Evolutionary conservation across 1,140 invertebrate genomes (phyloP), one percentile per base, ranked within the genome.

Genomic region (Matsumurasca onukii): DNA sequence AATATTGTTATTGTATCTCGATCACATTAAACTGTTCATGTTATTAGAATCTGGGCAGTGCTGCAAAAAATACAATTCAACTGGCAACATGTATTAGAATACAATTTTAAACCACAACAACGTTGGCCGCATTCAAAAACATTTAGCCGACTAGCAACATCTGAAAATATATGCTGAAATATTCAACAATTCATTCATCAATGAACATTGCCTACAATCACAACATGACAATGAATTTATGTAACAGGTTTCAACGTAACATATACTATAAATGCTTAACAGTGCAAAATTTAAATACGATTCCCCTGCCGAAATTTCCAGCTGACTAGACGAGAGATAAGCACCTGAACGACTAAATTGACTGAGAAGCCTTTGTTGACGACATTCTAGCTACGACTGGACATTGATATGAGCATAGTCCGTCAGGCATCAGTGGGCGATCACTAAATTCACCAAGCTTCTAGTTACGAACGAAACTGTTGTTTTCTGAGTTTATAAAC

Each of bases 211-310:
- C 5, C 5, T n/a, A 39, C 34, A 39, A 17, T 39, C 34, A 39
- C 34, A n/a, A n/a, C n/a, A n/a, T n/a, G n/a, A n/a, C n/a, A n/a
- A 39, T 39, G 34, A 39, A 39, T 39, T 5, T 17, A 39, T 5
- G 34, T 39, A 39, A 39, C 34, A 17, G 17, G 5, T 5, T 39
- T 39, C 5, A 9, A 9, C 17, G 17, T 39, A 17, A 39, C 34
- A n/a, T 39, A 39, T 17, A 39, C 55, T 59, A 59, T 59, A 59
- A 59, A 59, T 59, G 55, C 55, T 52, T 52, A 5, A n/a, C n/a
- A n/a, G n/a, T n/a, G n/a, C n/a, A n/a, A n/a, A n/a, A n/a, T n/a
- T n/a, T n/a, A 39, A 39, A 17, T 9, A 39, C 34, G 34, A 39
- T 9, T 39, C 34, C 34, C 34, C 34, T 39, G 34, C 34, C 25